These are phyloP conservation scores for Vulpes ferrilata DNA, from an alignment of 2,113 vertebrate genomes.

Conservation along the genomic window DNA sequence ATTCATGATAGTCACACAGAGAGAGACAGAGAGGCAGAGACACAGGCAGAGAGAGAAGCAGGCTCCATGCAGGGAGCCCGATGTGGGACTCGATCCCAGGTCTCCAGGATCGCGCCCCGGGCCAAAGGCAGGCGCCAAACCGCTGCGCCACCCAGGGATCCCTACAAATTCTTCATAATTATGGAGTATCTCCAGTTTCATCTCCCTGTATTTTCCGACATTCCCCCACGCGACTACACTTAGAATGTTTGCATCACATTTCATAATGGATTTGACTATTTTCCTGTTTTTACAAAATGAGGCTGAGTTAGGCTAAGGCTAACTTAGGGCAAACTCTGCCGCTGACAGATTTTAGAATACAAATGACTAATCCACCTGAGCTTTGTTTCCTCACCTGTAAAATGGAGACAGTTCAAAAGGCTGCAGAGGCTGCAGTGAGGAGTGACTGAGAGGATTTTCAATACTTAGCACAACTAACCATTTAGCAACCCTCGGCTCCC, in stretches of 20 bases:
- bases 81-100: too few relatives aligned
- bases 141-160: too few relatives aligned
- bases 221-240: not conserved
- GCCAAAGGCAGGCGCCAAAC: too few relatives aligned
- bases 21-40: too few relatives aligned
- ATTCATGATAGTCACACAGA: too few relatives aligned
- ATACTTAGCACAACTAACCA: not conserved
- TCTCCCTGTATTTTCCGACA: not conserved
- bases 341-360: not conserved
- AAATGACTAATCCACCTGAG: not conserved
- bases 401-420: not conserved
- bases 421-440: not conserved
- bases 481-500: not conserved
- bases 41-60: too few relatives aligned
- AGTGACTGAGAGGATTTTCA: not conserved
- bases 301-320: not conserved
- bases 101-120: too few relatives aligned
- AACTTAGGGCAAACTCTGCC: not conserved
- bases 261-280: not conserved
- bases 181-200: not conserved
- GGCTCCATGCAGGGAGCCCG: too few relatives aligned
- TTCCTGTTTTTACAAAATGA: not conserved
- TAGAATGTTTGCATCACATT: not conserved
- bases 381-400: not conserved
- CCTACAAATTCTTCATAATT: not conserved